Percentiles rank a stretch among this genome's conserved stretches.
Evolutionary conservation across 2,888 invertebrate species (phyloP).

Genomic region (Papilio gigon): DNA sequence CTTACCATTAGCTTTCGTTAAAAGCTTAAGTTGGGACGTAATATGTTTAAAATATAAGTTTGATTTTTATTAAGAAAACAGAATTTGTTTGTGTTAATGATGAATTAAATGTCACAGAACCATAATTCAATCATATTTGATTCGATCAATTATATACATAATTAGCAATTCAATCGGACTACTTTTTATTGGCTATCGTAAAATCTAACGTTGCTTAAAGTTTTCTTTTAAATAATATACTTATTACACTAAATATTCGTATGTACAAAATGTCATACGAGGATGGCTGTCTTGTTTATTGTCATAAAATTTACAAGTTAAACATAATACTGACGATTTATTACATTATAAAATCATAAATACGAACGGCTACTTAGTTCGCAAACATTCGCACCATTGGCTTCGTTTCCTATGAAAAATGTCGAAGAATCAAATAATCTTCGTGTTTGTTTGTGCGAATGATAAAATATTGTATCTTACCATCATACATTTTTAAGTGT

Average conservation of each 20-base stretch:
- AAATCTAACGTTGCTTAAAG: conserved; percentile 36
- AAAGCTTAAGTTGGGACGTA: too few relatives aligned
- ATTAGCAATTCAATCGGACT: conserved; percentile 40
- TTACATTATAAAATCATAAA: not conserved
- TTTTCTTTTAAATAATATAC: conserved; percentile 11
- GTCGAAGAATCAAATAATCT: too few relatives aligned
- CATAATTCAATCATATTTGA: conserved; percentile 32
- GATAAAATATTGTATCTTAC: too few relatives aligned
- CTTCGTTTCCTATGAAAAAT: not conserved
- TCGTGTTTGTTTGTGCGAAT: too few relatives aligned
- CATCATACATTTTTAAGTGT: too few relatives aligned
- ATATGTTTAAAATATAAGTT: not conserved
- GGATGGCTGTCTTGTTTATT: not conserved
- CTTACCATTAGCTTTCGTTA: too few relatives aligned
- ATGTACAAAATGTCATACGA: not conserved
- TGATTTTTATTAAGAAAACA: not conserved
- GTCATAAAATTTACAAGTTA: not conserved
- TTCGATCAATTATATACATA: conserved; percentile 34
- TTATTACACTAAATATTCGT: not conserved
- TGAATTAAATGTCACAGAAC: conserved; percentile 26
- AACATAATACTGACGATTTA: not conserved
- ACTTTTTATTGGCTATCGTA: conserved; percentile 21
- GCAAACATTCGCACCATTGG: not conserved
- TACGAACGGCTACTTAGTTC: too few relatives aligned
- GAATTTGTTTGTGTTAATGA: conserved; percentile 13